Evolutionary conservation across 2,797 vertebrate genomes (phyloP), one percentile per base, ranked within the genome.

Genomic region (Macropodus opercularis): DNA sequence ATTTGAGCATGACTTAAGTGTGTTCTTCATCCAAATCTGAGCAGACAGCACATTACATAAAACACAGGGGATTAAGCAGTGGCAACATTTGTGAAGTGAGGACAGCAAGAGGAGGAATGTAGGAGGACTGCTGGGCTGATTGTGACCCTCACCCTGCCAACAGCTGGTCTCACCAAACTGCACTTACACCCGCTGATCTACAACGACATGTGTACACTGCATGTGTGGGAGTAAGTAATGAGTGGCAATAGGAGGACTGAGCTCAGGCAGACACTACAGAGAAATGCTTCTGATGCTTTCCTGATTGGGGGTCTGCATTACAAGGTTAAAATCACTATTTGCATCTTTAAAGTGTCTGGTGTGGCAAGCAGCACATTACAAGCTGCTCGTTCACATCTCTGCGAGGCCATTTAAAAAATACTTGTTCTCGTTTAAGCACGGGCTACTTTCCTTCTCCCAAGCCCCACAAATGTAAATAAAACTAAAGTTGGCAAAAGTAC

Each of bases 81-180:
- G 38, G 68, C 40, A 51, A 48, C 56, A 49, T 61, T 71, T 66
- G 67, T 62, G 36, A 57, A 36, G 58, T 2, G 47, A 51, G 58
- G 61, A 77, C 62, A 34, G 56, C 44, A 44, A 68, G 64, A 55
- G 69, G 69, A 63, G 74, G 76, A 83, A 83, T 74, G 73, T 23
- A 35, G 18, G 23, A 58, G 63, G 65, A 58, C 64, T 60, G 62
- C 11, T 49, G 69, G 67, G 61, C 26, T 27, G 57, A 50, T 55
- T 61, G 15, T 69, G 72, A 63, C 75, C 66, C 53, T 58, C 46
- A 23, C 54, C 48, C 72, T 8, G 49, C 51, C 63, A 62, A 69
- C 85, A 87, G 83, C 78, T 83, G 84, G 46, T 69, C 67, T 47
- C 56, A n/a, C 41, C 55, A 42, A n/a, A 32, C 55, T 18, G 50